Evolutionary conservation across 2,113 vertebrate genomes (phyloP).

Genomic region (Bubo scandiacus): DNA sequence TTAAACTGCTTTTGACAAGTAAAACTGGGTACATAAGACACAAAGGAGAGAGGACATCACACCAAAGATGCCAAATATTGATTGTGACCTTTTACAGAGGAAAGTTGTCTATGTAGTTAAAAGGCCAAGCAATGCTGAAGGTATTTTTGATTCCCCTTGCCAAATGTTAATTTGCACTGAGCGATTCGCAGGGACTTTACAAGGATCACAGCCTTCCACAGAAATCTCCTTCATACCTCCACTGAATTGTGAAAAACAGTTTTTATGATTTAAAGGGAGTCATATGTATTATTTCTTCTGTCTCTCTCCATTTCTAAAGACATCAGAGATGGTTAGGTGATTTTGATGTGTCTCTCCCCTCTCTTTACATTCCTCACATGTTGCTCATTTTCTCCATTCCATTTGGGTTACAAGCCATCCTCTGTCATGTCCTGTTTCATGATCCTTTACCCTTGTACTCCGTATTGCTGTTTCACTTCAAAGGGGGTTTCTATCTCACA

Average conservation of each 20-base stretch:
- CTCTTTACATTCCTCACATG: constrained; percentile 45
- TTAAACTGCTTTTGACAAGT: neutral
- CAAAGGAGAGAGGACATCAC: neutral
- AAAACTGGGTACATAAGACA: neutral
- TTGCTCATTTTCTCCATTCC: constrained; percentile 57
- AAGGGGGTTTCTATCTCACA: neutral
- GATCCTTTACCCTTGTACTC: constrained; percentile 17
- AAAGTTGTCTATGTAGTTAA: neutral
- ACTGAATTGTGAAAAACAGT: constrained; percentile 4
- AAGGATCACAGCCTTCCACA: constrained; percentile 25
- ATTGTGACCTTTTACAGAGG: constrained; percentile 33
- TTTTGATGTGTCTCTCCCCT: constrained; percentile 31
- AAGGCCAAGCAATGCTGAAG: constrained; percentile 43
- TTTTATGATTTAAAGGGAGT: constrained; percentile 26
- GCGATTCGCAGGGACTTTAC: neutral
- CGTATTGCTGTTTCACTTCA: constrained; percentile 3
- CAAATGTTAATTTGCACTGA: constrained; percentile 29
- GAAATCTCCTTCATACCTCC: constrained; percentile 33
- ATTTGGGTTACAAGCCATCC: constrained; percentile 54
- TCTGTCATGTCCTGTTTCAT: constrained; percentile 14
- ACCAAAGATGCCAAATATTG: neutral
- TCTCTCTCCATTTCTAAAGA: constrained; percentile 29
- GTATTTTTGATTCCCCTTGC: neutral
- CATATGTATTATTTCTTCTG: constrained; percentile 6
- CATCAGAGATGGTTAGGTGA: constrained; percentile 53